Conservation (phyloP, 2,888 invertebrate species). For the Melangyna quadrimaculata region DNA sequence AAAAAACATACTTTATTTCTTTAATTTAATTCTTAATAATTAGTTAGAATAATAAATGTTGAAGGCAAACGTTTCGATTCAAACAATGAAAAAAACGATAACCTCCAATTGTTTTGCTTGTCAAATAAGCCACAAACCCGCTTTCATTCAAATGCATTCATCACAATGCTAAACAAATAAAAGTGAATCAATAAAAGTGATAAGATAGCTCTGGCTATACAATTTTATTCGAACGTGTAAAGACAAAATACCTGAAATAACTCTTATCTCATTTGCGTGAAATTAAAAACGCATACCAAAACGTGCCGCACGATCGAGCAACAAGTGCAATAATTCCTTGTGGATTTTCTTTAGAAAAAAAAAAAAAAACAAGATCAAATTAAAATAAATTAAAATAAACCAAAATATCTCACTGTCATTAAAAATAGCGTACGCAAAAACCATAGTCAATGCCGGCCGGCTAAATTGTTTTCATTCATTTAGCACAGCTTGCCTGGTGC, state of each 20-base stretch:
- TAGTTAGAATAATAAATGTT: too few relatives aligned
- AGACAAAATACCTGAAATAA: slow-evolving; percentile 21
- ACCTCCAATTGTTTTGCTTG: neutral
- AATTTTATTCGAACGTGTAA: neutral
- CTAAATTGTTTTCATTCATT: slow-evolving; percentile 33
- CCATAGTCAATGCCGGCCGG: slow-evolving; percentile 52
- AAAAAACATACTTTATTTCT: too few relatives aligned
- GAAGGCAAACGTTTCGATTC: neutral
- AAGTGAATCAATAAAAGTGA: slow-evolving; percentile 13
- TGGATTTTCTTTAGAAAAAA: neutral
- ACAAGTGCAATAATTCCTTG: slow-evolving; percentile 47
- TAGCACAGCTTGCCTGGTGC: neutral
- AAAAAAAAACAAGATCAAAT: neutral
- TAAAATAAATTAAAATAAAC: neutral
- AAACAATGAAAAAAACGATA: neutral
- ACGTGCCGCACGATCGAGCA: slow-evolving; percentile 27
- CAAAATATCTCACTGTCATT: slow-evolving; percentile 36
- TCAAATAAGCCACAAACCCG: neutral
- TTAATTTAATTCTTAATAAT: too few relatives aligned
- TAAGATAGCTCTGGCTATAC: neutral
- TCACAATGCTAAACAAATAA: neutral
- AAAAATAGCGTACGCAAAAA: slow-evolving; percentile 25
- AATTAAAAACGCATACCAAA: slow-evolving; percentile 22
- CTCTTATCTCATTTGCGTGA: slow-evolving; percentile 7
- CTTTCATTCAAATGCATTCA: neutral